Evolutionary conservation across 2,888 invertebrate species (phyloP).

Genomic region (Pollenia griseotomentosa): DNA sequence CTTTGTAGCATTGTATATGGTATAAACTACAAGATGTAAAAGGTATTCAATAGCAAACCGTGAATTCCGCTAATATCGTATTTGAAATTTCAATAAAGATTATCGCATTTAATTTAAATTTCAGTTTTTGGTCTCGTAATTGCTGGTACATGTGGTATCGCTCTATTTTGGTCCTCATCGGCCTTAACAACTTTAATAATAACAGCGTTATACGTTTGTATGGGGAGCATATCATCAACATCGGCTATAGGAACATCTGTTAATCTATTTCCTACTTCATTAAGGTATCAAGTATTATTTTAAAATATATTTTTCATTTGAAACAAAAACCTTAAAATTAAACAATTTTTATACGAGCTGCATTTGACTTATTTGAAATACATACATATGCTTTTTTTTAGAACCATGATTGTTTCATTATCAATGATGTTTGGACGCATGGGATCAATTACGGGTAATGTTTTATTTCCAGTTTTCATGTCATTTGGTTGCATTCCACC

Average conservation of each 20-base stretch:
- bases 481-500: constrained; percentile 88
- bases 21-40: too few relatives aligned
- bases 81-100: too few relatives aligned
- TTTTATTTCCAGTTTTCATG: constrained; percentile 88
- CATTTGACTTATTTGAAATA: too few relatives aligned
- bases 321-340: too few relatives aligned
- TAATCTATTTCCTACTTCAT: constrained; percentile 77
- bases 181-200: constrained; percentile 85
- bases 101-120: background rate
- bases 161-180: constrained; percentile 85
- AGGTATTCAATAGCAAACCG: too few relatives aligned
- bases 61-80: too few relatives aligned
- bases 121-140: constrained; percentile 82
- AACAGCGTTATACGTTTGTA: constrained; percentile 85
- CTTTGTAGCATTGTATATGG: too few relatives aligned
- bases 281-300: constrained; percentile 73
- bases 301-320: background rate
- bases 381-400: constrained; percentile 77
- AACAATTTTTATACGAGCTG: too few relatives aligned
- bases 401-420: constrained; percentile 89
- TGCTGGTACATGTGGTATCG: constrained; percentile 84
- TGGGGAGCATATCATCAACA: constrained; percentile 76
- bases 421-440: constrained; percentile 88
- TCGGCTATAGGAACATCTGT: constrained; percentile 75
- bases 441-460: constrained; percentile 88